These are phyloP conservation scores for Chlorospingus semifuscus DNA, from an alignment of 2,797 vertebrate species.

Conservation along the genomic window DNA sequence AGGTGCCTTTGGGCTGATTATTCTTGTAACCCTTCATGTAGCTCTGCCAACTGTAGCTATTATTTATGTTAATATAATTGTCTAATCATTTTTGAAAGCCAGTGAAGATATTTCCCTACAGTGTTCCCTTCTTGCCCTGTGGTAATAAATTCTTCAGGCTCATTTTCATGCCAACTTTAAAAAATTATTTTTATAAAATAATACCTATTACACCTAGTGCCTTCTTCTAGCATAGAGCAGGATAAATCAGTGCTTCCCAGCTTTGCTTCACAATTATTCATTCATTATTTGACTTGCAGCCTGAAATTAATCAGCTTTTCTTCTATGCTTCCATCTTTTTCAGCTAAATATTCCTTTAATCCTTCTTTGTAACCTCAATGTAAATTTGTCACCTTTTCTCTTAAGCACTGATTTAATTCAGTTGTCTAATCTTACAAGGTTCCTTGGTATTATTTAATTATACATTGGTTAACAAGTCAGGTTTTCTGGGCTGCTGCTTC, in stretches of 20 bases:
- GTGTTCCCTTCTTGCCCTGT: neutral
- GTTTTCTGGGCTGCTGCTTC: neutral
- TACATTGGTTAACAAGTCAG: neutral
- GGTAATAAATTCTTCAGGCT: constrained; percentile 20
- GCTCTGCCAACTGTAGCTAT: neutral
- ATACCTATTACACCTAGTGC: neutral
- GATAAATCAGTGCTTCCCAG: neutral
- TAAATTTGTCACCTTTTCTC: neutral
- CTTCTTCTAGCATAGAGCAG: neutral
- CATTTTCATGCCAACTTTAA: neutral
- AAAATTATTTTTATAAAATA: constrained; percentile 11
- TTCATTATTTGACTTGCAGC: neutral
- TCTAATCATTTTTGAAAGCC: constrained; percentile 12
- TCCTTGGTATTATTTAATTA: neutral
- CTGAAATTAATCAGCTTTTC: constrained; percentile 13
- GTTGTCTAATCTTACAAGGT: neutral
- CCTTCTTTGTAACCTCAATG: neutral
- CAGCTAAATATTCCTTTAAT: constrained; percentile 16
- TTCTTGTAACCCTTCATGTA: neutral
- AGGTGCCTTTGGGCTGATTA: neutral
- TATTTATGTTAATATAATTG: constrained; percentile 36
- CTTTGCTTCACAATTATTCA: neutral
- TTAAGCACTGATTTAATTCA: neutral
- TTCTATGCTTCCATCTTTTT: neutral
- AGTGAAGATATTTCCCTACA: neutral